A percentile compares a stretch with the other conserved stretches of the same genome.
These are phyloP conservation scores for Ostrea edulis DNA, from an alignment of 1,140 invertebrate species.

Conservation along the genomic window DNA sequence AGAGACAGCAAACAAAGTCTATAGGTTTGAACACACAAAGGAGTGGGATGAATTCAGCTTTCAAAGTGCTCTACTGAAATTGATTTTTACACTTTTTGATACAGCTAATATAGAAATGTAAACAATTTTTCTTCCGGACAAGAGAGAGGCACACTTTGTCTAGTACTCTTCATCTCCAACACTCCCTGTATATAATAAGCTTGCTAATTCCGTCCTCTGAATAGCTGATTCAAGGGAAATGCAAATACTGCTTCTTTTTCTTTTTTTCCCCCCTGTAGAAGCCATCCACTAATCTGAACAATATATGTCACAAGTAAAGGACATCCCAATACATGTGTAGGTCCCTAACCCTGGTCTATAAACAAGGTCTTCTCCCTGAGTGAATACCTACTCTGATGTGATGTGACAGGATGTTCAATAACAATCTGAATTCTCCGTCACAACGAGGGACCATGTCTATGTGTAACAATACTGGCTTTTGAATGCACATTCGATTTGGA, in stretches of 20 bases:
- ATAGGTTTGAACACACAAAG: background rate
- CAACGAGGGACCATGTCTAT: background rate
- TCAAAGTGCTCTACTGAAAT: background rate
- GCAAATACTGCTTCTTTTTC: background rate
- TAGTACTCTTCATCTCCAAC: background rate
- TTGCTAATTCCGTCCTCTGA: background rate
- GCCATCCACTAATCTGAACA: background rate
- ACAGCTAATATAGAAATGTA: background rate
- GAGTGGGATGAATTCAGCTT: background rate
- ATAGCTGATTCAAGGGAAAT: background rate
- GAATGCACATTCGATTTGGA: conserved; percentile 24
- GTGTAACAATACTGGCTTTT: background rate
- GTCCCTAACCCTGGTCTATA: background rate
- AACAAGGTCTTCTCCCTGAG: background rate
- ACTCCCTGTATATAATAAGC: background rate
- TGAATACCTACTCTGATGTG: background rate
- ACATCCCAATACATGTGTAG: background rate
- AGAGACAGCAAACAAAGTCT: background rate
- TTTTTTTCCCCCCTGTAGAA: background rate
- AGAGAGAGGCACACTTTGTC: background rate
- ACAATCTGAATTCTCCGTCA: background rate
- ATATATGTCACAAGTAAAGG: background rate
- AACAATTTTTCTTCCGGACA: background rate
- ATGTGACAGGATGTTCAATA: conserved; percentile 3
- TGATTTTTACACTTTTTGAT: background rate